Evolutionary conservation across 2,888 invertebrate species (phyloP), one percentile per base, ranked within the genome.

Genomic region (Spialia ferax): DNA sequence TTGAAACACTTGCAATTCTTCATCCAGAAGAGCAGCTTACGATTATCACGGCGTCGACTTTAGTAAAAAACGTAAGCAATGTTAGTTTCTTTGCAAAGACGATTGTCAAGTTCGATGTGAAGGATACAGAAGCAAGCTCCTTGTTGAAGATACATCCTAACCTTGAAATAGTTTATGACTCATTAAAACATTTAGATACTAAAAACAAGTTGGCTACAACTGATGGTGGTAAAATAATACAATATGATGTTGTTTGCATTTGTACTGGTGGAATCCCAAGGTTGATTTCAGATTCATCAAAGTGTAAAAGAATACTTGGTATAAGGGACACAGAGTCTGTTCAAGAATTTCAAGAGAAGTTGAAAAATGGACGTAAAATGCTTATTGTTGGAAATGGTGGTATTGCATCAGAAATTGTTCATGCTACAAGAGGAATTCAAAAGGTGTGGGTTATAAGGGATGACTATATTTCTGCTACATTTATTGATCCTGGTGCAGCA

Each of bases 241-340:
- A 87, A 42, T 99, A 98, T 88, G 93, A 96, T 71, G 97, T 96
- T 82, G 87, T 99, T 38, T 99, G 99, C 83, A 91, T 99, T 65
- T 99, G 99, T 79, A 97, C 97, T 38, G 99, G 99, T 22, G 99
- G 97, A 20, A 94, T 94, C 75, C 99, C 99, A 0, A 98, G 97
- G 85, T 82, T 97, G 10, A 96, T 98, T 68, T 88, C 94, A 55
- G 89, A 94, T 77, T 92, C 95, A 20, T 87, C 93, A 68, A 89
- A 93, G 73, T 95, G 95, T 79, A 88, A 95, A 0, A 95, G 95
- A 82, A 95, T 99, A 29, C 82, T 99, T 70, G 98, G 98, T 2
- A 98, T 99, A 71, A 95, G 99, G 77, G 99, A 99, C 81, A 99
- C 98, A 0, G 98, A 99, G 84, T 99, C 99, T 10, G 98, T 99